phyloP scores from a whole-genome alignment of 2,888 invertebrate genomes.

The Drosophila sordidula region DNA sequence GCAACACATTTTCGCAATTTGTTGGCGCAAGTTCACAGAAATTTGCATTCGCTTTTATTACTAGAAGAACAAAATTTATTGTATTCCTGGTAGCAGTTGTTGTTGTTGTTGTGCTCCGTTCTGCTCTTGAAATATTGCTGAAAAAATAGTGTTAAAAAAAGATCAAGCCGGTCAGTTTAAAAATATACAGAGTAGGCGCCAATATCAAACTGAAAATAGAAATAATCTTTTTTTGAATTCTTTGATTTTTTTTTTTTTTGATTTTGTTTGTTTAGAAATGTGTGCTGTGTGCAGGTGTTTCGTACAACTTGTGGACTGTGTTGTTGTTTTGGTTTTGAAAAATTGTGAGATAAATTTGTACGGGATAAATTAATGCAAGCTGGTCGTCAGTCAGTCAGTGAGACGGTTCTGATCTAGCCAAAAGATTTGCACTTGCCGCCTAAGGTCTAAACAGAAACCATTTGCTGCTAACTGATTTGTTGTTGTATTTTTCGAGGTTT shows the following conservation, averaged over 20 bases:
- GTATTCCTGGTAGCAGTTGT: conserved; percentile 24
- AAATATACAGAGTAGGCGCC: conserved; percentile 58
- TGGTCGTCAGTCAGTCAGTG: conserved; percentile 44
- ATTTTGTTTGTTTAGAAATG: conserved; percentile 67
- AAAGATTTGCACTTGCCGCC: conserved; percentile 72
- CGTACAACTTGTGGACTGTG: conserved; percentile 54
- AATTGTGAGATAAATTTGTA: conserved; percentile 35
- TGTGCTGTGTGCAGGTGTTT: conserved; percentile 63
- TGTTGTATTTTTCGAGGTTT: conserved; percentile 34
- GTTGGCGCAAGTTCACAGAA: conserved; percentile 64
- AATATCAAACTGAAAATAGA: conserved; percentile 50
- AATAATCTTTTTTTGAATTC: conserved; percentile 6
- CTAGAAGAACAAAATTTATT: conserved; percentile 23
- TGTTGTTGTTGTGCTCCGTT: conserved; percentile 17
- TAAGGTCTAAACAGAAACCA: conserved; percentile 67
- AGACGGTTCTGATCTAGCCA: conserved; percentile 54
- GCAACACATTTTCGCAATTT: conserved; percentile 73
- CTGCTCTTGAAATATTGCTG: conserved; percentile 67
- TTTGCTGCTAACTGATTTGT: conserved; percentile 52
- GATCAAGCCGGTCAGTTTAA: conserved; percentile 70
- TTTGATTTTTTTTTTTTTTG: conserved; percentile 28
- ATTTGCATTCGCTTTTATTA: conserved; percentile 61
- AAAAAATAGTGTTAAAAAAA: conserved; percentile 64
- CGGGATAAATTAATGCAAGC: conserved; percentile 51
- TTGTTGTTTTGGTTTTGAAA: conserved; percentile 12